Evolutionary conservation across 2,888 invertebrate species (phyloP).

Genomic region (Synergus japonicus): DNA sequence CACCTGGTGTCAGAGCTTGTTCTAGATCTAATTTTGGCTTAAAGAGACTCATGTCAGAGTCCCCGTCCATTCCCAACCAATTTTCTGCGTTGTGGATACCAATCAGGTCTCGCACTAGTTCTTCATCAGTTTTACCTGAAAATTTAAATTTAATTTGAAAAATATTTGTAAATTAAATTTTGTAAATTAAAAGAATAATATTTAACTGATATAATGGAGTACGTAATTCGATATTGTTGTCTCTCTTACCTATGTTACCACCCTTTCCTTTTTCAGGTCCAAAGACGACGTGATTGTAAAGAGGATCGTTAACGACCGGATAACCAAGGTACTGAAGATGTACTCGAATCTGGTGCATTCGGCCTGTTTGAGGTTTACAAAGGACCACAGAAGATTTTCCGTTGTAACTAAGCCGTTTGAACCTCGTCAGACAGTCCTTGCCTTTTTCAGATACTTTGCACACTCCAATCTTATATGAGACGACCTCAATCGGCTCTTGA

Average conservation of each 20-base stretch:
- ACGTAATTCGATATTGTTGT: neutral
- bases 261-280: slow-evolving; percentile 86
- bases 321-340: slow-evolving; percentile 98
- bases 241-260: slow-evolving; percentile 57
- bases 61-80: slow-evolving; percentile 94
- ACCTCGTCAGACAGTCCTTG: slow-evolving; percentile 94
- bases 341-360: slow-evolving; percentile 99
- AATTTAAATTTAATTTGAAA: slow-evolving; percentile 73
- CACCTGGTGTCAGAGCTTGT: slow-evolving; percentile 73
- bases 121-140: slow-evolving; percentile 90
- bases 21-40: slow-evolving; percentile 86
- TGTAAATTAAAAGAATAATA: neutral
- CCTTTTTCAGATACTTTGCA: slow-evolving; percentile 96
- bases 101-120: slow-evolving; percentile 91
- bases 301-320: slow-evolving; percentile 97
- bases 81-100: slow-evolving; percentile 96
- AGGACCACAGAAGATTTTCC: slow-evolving; percentile 94
- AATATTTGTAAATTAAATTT: neutral
- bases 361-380: slow-evolving; percentile 96
- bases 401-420: slow-evolving; percentile 93
- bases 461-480: slow-evolving; percentile 97
- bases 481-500: slow-evolving; percentile 93
- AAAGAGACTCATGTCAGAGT: slow-evolving; percentile 90
- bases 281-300: slow-evolving; percentile 97
- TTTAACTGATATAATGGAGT: neutral